phyloP scores from a whole-genome alignment of 2,797 vertebrate species.

The Oreonectes daqikongensis region DNA sequence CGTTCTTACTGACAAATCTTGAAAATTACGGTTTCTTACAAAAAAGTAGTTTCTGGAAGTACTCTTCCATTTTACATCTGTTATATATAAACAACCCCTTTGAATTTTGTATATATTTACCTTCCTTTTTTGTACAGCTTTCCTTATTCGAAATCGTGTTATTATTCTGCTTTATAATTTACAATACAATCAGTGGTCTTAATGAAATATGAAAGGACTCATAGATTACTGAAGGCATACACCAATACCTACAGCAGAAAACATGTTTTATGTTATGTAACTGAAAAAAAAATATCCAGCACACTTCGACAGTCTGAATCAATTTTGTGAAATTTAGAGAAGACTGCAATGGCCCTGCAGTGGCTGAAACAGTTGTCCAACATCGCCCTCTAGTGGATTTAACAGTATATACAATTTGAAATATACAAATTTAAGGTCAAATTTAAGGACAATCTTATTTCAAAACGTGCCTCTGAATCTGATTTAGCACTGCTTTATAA shows the following conservation, averaged over 20 bases:
- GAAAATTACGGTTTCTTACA: too few relatives aligned
- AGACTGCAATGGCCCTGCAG: conserved; percentile 22
- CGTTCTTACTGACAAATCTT: too few relatives aligned
- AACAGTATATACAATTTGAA: too few relatives aligned
- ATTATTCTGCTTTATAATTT: neutral
- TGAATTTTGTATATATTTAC: too few relatives aligned
- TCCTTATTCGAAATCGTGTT: neutral
- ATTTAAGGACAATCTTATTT: neutral
- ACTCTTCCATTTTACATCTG: neutral
- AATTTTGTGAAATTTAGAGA: neutral
- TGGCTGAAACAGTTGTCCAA: conserved; percentile 27
- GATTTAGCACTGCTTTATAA: too few relatives aligned
- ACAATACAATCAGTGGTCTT: neutral
- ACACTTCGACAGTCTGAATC: neutral
- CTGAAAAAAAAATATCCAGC: neutral
- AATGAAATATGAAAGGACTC: too few relatives aligned
- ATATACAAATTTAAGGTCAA: too few relatives aligned
- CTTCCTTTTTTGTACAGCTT: neutral
- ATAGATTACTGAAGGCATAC: too few relatives aligned
- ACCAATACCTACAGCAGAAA: neutral
- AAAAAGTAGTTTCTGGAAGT: neutral
- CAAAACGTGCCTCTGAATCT: neutral
- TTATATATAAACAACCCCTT: too few relatives aligned
- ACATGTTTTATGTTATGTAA: neutral
- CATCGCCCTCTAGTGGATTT: conserved; percentile 60